phyloP scores from a whole-genome alignment of 1,140 invertebrate species.

The Aphaenogaster ashmeadi region DNA sequence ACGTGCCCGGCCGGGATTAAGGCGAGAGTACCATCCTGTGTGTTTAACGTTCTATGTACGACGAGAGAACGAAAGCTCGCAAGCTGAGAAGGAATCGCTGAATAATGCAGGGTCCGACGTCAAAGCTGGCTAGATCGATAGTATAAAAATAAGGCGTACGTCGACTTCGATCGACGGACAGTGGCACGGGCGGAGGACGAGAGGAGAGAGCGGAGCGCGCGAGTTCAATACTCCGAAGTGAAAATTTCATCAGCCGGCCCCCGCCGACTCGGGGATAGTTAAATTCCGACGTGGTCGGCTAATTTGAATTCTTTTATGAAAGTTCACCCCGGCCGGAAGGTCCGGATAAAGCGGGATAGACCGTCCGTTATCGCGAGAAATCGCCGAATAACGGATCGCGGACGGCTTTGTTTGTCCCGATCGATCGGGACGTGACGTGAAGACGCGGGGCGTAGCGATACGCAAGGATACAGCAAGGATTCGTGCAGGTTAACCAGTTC shows the following conservation, averaged over 20 bases:
- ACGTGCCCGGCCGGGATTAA: slow-evolving; percentile 56
- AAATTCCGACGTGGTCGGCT: slow-evolving; percentile 73
- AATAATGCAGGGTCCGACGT: slow-evolving; percentile 74
- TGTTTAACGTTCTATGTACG: slow-evolving; percentile 54
- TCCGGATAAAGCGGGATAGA: slow-evolving; percentile 68
- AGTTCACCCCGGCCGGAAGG: slow-evolving; percentile 57
- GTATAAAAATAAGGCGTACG: slow-evolving; percentile 79
- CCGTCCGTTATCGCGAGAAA: slow-evolving; percentile 52
- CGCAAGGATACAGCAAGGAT: neutral
- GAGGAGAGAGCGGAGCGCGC: neutral
- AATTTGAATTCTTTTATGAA: slow-evolving; percentile 77
- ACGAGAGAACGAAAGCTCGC: slow-evolving; percentile 51
- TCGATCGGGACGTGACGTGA: slow-evolving; percentile 45
- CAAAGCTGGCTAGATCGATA: slow-evolving; percentile 77
- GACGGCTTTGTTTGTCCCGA: slow-evolving; percentile 55
- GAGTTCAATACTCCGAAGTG: slow-evolving; percentile 71
- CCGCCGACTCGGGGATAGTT: slow-evolving; percentile 67
- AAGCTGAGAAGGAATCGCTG: slow-evolving; percentile 59
- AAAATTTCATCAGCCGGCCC: slow-evolving; percentile 74
- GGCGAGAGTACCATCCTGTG: neutral
- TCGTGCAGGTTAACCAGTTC: neutral
- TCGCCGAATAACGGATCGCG: slow-evolving; percentile 49
- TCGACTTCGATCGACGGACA: slow-evolving; percentile 21
- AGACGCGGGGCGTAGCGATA: slow-evolving; percentile 2
- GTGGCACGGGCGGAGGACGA: neutral